Evolutionary conservation across 2,797 vertebrate genomes (phyloP).

Genomic region (Lemur catta): DNA sequence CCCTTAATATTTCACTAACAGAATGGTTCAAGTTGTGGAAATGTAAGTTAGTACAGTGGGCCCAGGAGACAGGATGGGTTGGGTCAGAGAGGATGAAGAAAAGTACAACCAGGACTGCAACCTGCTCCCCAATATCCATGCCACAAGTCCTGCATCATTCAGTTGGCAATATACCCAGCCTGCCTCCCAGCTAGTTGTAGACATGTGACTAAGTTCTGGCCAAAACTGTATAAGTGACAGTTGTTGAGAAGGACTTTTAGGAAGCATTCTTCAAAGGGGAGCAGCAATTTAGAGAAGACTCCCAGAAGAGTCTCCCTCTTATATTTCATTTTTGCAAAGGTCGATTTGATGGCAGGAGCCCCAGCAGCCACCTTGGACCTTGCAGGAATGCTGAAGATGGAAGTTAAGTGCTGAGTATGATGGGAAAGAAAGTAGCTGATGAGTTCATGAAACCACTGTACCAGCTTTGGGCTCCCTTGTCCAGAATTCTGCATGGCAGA

Average conservation of each 20-base stretch:
- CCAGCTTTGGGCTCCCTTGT: too few species aligned
- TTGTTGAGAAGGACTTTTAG: background rate
- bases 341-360: background rate
- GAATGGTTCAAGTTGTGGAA: background rate
- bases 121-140: background rate
- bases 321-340: background rate
- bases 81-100: background rate
- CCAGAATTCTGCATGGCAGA: too few species aligned
- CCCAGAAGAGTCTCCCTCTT: background rate
- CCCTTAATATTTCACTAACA: background rate
- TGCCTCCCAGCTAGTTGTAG: background rate
- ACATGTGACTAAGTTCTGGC: background rate
- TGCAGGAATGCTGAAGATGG: too few species aligned
- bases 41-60: background rate
- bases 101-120: background rate
- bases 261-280: background rate
- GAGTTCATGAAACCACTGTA: too few species aligned
- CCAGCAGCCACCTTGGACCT: background rate
- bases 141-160: background rate
- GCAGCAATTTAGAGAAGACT: background rate
- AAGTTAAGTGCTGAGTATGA: too few species aligned
- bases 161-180: background rate
- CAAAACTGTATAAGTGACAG: background rate
- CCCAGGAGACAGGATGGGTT: background rate
- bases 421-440: too few species aligned